These are phyloP conservation scores for Drosophila trapezifrons DNA, from an alignment of 1,140 invertebrate genomes.

Conservation along the genomic window DNA sequence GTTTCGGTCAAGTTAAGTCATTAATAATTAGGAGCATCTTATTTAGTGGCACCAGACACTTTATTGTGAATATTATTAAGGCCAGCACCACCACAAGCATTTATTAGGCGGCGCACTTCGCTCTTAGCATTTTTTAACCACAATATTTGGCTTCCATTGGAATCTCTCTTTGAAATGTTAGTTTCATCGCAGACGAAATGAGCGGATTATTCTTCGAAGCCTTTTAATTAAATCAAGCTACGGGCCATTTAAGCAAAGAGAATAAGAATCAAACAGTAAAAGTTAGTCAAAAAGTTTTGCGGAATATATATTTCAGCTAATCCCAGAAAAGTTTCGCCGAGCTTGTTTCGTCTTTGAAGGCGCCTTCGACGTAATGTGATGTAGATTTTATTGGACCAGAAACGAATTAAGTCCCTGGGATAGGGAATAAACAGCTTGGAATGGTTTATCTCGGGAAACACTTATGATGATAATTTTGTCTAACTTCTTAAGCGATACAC, in stretches of 20 bases:
- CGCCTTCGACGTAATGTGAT: background rate
- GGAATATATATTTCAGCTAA: conserved; percentile 37
- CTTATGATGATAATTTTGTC: too few species aligned
- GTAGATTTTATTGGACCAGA: conserved; percentile 13
- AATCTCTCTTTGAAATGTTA: conserved; percentile 40
- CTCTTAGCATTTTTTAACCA: conserved; percentile 9
- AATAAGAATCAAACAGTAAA: conserved; percentile 29
- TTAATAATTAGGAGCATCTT: conserved; percentile 65
- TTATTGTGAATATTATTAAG: conserved; percentile 17
- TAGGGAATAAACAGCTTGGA: background rate
- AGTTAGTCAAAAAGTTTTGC: conserved; percentile 53
- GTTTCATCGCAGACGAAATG: conserved; percentile 58
- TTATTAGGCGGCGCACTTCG: conserved; percentile 14
- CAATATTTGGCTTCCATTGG: conserved; percentile 26
- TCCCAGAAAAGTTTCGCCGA: conserved; percentile 37
- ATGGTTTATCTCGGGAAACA: background rate
- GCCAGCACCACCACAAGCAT: background rate
- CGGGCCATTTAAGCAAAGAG: conserved; percentile 32
- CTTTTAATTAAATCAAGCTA: conserved; percentile 48
- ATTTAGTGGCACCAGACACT: conserved; percentile 13
- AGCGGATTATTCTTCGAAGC: conserved; percentile 59
- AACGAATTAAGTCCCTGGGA: conserved; percentile 8
- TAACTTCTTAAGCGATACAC: background rate
- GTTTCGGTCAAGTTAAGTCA: conserved; percentile 61
- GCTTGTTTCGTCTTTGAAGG: conserved; percentile 37